Evolutionary conservation across 2,797 vertebrate species (phyloP).

Genomic region (Liparis tanakae): DNA sequence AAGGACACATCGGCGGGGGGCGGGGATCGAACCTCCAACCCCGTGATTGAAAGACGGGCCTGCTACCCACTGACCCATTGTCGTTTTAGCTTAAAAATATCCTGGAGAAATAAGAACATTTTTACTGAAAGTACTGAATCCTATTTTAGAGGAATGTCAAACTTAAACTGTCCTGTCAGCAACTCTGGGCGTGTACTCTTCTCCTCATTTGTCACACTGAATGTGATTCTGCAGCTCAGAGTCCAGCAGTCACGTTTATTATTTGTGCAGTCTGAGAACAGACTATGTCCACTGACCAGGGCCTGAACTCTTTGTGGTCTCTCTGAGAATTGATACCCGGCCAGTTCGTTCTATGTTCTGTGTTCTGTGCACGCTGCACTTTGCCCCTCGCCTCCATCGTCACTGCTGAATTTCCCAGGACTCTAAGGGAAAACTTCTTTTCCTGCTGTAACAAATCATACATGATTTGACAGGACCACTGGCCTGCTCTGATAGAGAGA

Average conservation of each 20-base stretch:
- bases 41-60: no score
- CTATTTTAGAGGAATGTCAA: constrained; percentile 12
- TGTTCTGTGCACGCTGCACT: constrained; percentile 32
- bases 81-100: background rate
- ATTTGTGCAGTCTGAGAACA: constrained; percentile 32
- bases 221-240: constrained; percentile 12
- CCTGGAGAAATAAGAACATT: background rate
- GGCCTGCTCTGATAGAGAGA: constrained; percentile 31
- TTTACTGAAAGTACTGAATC: background rate
- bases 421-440: constrained; percentile 63
- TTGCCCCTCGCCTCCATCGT: constrained; percentile 36
- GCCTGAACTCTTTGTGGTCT: constrained; percentile 53
- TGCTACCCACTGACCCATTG: no score
- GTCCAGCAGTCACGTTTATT: background rate
- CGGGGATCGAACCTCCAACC: no score
- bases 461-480: constrained; percentile 40
- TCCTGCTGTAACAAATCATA: constrained; percentile 71
- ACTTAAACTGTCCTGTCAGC: background rate
- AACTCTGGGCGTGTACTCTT: background rate
- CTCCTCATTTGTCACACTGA: background rate
- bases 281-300: constrained; percentile 44
- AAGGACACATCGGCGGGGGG: no score
- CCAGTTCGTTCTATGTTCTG: constrained; percentile 42
- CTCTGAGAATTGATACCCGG: constrained; percentile 63
- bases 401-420: constrained; percentile 75